Base-by-base conservation (phyloP, 1,140 invertebrate species). In the Eriocheir sinensis region DNA sequence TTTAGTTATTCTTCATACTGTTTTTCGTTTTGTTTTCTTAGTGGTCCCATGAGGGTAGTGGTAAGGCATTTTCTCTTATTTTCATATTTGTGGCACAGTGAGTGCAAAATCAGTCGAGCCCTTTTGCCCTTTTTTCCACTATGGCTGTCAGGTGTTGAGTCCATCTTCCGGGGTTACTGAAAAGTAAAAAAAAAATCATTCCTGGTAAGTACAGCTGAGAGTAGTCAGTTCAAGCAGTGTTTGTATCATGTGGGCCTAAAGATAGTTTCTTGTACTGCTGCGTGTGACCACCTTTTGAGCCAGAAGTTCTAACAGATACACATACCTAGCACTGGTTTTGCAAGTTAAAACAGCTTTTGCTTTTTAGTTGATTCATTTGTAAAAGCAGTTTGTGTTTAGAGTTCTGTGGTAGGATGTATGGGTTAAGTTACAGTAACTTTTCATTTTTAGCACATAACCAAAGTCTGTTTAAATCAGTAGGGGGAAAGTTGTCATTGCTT, bases 151-250 rank as follows among this genome's bases (percentile, higher is more conserved):
- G 32, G 34, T 85, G 81, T 85, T 85, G 81, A 85, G 34, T 41
- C 34, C 38, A 41, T 9, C 81, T 41, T 34, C 38, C 81, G 34
- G 34, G 81, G 38, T 85, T 85, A 36, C 60, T 85, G 34, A 36
- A 41, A 41, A 38, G 81, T 85, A 12, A 85, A 3, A 85, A 12
- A 85, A 3, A 85, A 36, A n/a, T 85, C 38, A 32, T 41, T 34
- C 32, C 81, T 85, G 81, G 81, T 85, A 85, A 85, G 81, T 85
- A 85, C 81, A 41, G 38, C 34, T 72, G 60, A n/a, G n/a, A n/a
- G 60, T 72, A 72, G 60, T 72, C 60, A 72, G 60, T 72, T 53
- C 60, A 72, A n/a, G 60, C 60, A n/a, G 60, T 72, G 60, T 72
- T n/a, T 72, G n/a, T 27, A 72, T 4, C 60, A 6, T 72, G 60